Evolutionary conservation across 2,113 vertebrate species (phyloP), one percentile per base, ranked within the genome.

Genomic region (Pseudopodoces humilis): DNA sequence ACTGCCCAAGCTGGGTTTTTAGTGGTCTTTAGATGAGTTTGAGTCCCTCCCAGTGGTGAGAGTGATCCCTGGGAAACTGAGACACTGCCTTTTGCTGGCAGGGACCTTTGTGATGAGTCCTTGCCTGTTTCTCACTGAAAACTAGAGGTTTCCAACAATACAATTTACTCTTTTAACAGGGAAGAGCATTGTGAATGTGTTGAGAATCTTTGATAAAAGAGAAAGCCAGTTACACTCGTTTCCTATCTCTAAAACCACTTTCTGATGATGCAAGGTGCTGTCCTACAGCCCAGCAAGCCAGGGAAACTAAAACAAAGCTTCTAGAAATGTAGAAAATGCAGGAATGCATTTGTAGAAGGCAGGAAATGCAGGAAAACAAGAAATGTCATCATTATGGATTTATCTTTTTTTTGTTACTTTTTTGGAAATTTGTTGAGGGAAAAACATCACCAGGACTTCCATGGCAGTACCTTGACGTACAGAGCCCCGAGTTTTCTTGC

Each of bases 361-460:
- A 39, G 39, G 39, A 39, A 39, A 39, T 11, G 39, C 39, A 39
- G 5, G 11, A 18, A 72, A 88, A 59, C 67, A 63, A 88, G 63
- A 83, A 65, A 41, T 49, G 17, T 43, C 81, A 15, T 86, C 50
- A 33, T 81, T 77, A 69, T 55, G 44, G 22, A 55, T 92, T 83
- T 86, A 39, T 39, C 20, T 80, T 72, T 70, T 28, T 67, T 96
- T 92, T 92, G 22, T 75, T 63, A 24, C 59, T 79, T 88, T 86
- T 77, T 31, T 81, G 67, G 62, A 90, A 84, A 52, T 21, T 8
- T 47, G 15, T 46, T 87, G 37, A 17, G n/a, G 46, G 27, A 37
- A 88, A 74, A 88, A 27, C 35, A 55, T 83, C 76, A 53, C 47
- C 21, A 27, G 50, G n/a, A 56, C 49, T 75, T 52, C 71, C 56